Base-by-base conservation (phyloP, 2,888 invertebrate species). In the Actias luna region DNA sequence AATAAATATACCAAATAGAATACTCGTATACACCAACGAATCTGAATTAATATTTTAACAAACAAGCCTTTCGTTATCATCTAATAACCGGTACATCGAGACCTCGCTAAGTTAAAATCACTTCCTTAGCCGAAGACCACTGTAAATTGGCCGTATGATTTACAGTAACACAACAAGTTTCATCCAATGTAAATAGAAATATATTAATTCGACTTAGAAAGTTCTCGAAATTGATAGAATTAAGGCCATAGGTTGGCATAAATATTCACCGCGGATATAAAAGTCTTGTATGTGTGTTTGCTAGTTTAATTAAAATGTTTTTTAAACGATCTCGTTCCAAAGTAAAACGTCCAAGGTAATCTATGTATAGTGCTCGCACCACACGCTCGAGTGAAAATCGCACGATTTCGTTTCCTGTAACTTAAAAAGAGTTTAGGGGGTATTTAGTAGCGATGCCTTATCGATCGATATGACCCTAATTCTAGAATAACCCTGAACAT, bases 181-280 rank as follows among this genome's bases (percentile, higher is more conserved):
- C 25, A 4, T 22, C 46, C 3, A 50, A 50, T 50, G 10, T 25
- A 50, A 50, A 50, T 55, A 55, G 29, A 29, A 29, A 52, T 73
- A 74, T 69, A 74, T 72, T 67, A 74, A 76, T 73, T 75, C 72
- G 64, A 71, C 71, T 72, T 77, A 74, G 80, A 80, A 80, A 79
- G 79, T 79, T 66, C 57, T 58, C 42, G 64, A 71, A 70, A 79
- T 79, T 77, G 74, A 79, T 79, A 69, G 65, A 67, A 62, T 69
- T 67, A 71, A 74, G 79, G 71, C 70, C 71, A 76, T 58, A 79
- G 80, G 80, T 79, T 71, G 69, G 14, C 29, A 29, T 55, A 55
- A 55, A 55, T 50, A 25, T 50, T 50, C 10, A 50, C 22, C 14
- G 12, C 18, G 42, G 46, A 25, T 22, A 50, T 27, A 39, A 59